Conservation (phyloP, 2,113 vertebrate genomes). For the Rhipidura dahli region DNA sequence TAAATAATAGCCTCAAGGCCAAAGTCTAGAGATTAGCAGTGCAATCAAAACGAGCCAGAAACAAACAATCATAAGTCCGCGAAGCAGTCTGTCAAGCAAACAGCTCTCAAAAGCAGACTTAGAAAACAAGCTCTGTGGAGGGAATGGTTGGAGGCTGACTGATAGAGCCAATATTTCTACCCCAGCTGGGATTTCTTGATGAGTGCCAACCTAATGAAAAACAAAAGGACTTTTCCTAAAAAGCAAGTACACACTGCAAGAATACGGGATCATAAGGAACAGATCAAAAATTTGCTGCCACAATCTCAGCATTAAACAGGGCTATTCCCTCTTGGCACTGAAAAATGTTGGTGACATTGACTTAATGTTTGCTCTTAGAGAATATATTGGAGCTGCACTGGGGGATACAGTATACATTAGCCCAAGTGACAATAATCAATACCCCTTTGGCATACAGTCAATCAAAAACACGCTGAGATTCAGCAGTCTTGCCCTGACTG, state of each 20-base stretch:
- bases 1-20: slow-evolving; percentile 46
- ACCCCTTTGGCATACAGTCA: background rate
- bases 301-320: background rate
- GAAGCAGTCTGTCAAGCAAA: background rate
- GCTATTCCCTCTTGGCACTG: background rate
- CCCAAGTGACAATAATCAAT: background rate
- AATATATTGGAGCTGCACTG: background rate
- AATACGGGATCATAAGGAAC: background rate
- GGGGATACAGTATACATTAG: background rate
- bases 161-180: slow-evolving; percentile 2
- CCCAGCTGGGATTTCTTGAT: background rate
- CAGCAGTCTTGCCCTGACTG: background rate
- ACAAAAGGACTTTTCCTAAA: background rate
- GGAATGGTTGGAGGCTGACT: background rate
- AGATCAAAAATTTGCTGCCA: background rate
- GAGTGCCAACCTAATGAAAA: background rate
- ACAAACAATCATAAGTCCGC: background rate
- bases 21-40: slow-evolving; percentile 53
- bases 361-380: background rate
- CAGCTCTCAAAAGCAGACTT: background rate
- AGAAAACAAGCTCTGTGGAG: background rate
- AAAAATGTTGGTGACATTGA: background rate
- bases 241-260: background rate
- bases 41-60: slow-evolving; percentile 36
- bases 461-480: background rate